These are phyloP conservation scores for Drosophila parabipectinata DNA, from an alignment of 1,140 invertebrate genomes.

Conservation along the genomic window DNA sequence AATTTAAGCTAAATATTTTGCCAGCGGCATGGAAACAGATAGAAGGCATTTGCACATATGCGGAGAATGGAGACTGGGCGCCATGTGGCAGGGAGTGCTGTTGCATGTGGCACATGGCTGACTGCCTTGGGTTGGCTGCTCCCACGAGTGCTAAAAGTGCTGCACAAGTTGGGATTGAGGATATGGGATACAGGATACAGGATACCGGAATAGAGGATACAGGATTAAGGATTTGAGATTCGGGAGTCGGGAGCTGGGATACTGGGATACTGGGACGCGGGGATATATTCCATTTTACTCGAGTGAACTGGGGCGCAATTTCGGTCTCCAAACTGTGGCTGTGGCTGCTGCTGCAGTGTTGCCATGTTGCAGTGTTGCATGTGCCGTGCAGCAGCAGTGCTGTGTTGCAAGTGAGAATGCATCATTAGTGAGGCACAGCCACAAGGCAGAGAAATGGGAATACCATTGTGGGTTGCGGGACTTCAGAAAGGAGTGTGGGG, in stretches of 20 bases:
- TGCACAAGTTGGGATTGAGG: not conserved
- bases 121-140: slow-evolving; percentile 39
- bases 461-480: slow-evolving; percentile 19
- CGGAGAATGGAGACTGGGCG: too few relatives aligned
- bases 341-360: slow-evolving; percentile 10
- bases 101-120: slow-evolving; percentile 38
- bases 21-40: not conserved
- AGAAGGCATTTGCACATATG: not conserved
- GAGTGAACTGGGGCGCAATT: slow-evolving; percentile 64
- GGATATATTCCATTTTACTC: slow-evolving; percentile 37
- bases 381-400: too few relatives aligned
- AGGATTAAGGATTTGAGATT: not conserved
- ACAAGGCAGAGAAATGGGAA: slow-evolving; percentile 45
- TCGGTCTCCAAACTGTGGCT: slow-evolving; percentile 4
- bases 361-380: slow-evolving; percentile 17
- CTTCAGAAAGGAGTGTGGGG: not conserved
- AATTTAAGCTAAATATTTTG: slow-evolving; percentile 1
- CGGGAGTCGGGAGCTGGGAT: not conserved
- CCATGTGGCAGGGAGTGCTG: not conserved
- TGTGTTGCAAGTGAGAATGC: slow-evolving; percentile 61
- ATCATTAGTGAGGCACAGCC: slow-evolving; percentile 68
- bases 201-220: not conserved
- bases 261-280: not conserved
- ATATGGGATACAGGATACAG: not conserved
- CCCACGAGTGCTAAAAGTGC: slow-evolving; percentile 34